Evolutionary conservation across 2,888 invertebrate genomes (phyloP), one percentile per base, ranked within the genome.

Genomic region (Leptarthrus brevirostris): DNA sequence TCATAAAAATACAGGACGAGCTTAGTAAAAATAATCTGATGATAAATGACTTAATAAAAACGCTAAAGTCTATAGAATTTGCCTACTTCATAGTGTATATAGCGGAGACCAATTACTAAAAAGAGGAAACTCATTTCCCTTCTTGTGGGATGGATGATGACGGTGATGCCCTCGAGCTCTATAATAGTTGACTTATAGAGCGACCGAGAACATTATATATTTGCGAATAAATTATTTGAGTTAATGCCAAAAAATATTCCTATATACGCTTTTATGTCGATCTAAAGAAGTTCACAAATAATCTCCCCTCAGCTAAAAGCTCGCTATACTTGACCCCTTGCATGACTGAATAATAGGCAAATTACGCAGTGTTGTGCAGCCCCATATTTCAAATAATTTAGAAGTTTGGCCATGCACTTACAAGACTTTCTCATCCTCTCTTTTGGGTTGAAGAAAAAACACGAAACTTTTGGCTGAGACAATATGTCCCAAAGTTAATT

Each of bases 171-270:
- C 12, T 22, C 8, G 16, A 36, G 20, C 36, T 34, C 16, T 34
- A 30, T 12, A 20, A 24, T 24, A 47, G 14, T 47, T 47, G n/a
- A 40, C 22, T 16, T 66, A 61, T 1, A 47, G 40, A 54, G 20
- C 36, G 30, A 22, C 14, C 2, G 64, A 34, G 5, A 10, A 22
- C 49, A 71, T 26, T 71, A 71, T 49, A 71, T 71, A 49, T 71
- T 71, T 53, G 70, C 40, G 70, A 71, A 71, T 53, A 71, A 54
- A 71, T 66, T 66, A 66, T 71, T 71, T 71, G 70, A 71, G 54
- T 71, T 71, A 71, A 53, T 71, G 70, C 70, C 70, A 71, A 71
- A 54, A 71, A 71, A 54, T 36, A 10, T 20, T 52, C 49, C 52
- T 69, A 49, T 69, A 30, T 69, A 24, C 64, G 52, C 34, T 44